Base-by-base conservation (phyloP, 1,140 invertebrate species). In the Plodia interpunctella region DNA sequence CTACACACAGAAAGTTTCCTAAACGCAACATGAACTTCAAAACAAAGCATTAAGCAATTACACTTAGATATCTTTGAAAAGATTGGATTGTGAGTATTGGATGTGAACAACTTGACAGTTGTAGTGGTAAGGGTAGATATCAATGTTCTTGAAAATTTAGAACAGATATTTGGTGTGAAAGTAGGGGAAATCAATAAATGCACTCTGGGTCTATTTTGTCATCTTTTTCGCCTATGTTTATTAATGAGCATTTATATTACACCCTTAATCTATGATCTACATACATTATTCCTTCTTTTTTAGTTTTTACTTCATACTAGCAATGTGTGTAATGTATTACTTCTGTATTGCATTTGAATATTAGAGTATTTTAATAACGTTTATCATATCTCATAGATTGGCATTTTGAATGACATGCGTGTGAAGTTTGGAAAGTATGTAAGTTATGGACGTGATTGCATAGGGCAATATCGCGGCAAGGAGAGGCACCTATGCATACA, bases 1-100 rank as follows among this genome's bases (percentile, higher is more conserved):
- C 55, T 44, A 78, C 72, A 18, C 56, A 71, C 19, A 74, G 60
- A 63, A 78, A 72, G 51, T 32, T 72, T 25, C 60, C 55, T 10
- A 80, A 76, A 66, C 67, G 65, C 6, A 65, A 63, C 49, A 78
- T 75, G 70, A 79, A 81, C 57, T 74, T 65, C 60, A 78, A 78
- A 79, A 81, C 63, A 32, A 81, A 84, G 71, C 70, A 78, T 58
- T 80, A 78, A 72, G 62, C 51, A 13, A 13, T 8, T 1, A 21
- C 4, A 51, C 49, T 20, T 51, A 13, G 6, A 49, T 44, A 44
- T 44, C 38, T 44, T 44, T 44, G n/a, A 44, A 35, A 44, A 44
- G n/a, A 44, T 44, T n/a, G n/a, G 38, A 17, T 44, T 44, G 38
- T n/a, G 2, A 15, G 13, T n/a, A 15, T 15, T 44, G 38, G 38